These are phyloP conservation scores for Rhineura floridana DNA, from an alignment of 2,113 vertebrate species.

Conservation along the genomic window DNA sequence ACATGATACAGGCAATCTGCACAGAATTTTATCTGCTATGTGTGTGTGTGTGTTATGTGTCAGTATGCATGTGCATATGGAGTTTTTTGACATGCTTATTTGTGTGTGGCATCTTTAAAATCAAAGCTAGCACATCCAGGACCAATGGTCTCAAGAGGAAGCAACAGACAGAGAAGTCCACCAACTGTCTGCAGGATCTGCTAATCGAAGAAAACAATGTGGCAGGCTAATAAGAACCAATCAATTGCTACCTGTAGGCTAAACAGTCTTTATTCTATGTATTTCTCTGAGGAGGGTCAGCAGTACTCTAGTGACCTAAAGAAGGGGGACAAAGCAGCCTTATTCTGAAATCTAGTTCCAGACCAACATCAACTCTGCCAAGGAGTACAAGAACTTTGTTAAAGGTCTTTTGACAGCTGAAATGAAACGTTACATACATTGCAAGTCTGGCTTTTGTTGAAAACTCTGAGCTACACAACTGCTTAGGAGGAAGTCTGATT, in stretches of 20 bases:
- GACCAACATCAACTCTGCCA: neutral
- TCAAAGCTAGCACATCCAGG: neutral
- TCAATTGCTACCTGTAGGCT: slow-evolving; percentile 1
- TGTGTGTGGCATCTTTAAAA: neutral
- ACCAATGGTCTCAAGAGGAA: neutral
- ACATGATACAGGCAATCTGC: too few relatives aligned
- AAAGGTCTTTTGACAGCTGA: neutral
- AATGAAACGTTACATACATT: neutral
- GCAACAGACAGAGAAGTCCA: neutral
- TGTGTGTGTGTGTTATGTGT: too few relatives aligned
- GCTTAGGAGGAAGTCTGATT: neutral
- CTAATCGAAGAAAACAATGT: neutral
- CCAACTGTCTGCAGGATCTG: neutral
- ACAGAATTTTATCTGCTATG: too few relatives aligned
- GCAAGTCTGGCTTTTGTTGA: neutral
- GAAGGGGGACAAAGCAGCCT: neutral
- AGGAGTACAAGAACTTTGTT: neutral
- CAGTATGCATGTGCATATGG: too few relatives aligned
- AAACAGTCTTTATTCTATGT: neutral
- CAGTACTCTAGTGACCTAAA: neutral
- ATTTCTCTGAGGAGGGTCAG: neutral
- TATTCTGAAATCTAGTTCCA: too few relatives aligned
- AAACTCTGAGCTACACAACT: neutral
- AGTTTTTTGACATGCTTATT: too few relatives aligned
- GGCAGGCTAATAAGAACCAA: slow-evolving; percentile 8